Percentiles rank a stretch among this genome's conserved stretches.
Conservation (phyloP, 2,888 invertebrate species). For the Lysandra coridon region DNA sequence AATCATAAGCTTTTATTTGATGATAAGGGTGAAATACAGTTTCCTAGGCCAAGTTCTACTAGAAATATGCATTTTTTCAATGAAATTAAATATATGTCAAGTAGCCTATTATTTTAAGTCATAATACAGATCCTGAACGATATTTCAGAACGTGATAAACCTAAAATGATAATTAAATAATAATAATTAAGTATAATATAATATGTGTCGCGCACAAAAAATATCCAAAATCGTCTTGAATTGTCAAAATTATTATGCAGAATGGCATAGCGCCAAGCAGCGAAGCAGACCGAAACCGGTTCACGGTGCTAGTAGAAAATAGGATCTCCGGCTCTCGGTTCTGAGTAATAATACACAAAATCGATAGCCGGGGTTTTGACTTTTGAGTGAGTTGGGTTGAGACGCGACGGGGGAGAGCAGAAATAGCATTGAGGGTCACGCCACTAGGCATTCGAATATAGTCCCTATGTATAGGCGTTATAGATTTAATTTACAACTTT, state of each 20-base stretch:
- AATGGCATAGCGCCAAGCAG: background rate
- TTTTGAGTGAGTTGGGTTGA: background rate
- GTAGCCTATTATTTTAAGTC: too few species aligned
- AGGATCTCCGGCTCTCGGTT: background rate
- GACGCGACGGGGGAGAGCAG: constrained; percentile 4
- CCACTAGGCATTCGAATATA: background rate
- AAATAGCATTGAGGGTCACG: constrained; percentile 1
- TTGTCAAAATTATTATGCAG: background rate
- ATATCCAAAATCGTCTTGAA: background rate
- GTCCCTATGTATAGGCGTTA: background rate
- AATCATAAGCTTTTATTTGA: too few species aligned
- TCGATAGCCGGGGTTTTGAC: constrained; percentile 16
- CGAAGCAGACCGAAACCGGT: constrained; percentile 7
- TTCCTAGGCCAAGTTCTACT: too few species aligned
- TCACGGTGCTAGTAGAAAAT: background rate
- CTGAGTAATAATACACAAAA: background rate
- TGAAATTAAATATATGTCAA: too few species aligned
- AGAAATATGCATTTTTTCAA: too few species aligned
- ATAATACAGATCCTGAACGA: too few species aligned
- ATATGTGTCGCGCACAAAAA: background rate
- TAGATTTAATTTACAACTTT: background rate
- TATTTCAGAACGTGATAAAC: too few species aligned
- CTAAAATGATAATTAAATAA: too few species aligned
- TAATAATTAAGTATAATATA: too few species aligned
- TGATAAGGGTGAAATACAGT: too few species aligned